Evolutionary conservation across 2,888 invertebrate genomes (phyloP).

Genomic region (Leptopilina myrica): DNA sequence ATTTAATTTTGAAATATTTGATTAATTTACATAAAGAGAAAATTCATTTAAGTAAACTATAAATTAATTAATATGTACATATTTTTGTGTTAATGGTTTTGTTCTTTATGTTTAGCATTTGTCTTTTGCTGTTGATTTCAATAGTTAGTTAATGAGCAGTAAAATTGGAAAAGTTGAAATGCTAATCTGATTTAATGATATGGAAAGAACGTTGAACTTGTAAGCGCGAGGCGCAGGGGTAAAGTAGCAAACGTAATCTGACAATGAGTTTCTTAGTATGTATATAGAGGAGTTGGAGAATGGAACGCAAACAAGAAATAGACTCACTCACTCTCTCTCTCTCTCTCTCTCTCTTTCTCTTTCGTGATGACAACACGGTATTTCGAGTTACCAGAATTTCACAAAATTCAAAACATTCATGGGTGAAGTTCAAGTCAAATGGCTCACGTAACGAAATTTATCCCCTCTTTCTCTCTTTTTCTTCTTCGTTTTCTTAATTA

Average conservation of each 20-base stretch:
- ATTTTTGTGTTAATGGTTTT: no score
- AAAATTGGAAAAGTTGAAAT: conserved; percentile 2
- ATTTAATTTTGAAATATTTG: no score
- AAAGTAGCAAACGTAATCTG: background rate
- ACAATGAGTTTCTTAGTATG: background rate
- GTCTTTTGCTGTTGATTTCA: background rate
- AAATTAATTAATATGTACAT: no score
- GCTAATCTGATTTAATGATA: background rate
- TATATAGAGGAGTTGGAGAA: background rate
- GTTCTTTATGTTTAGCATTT: background rate
- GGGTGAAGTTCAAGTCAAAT: background rate
- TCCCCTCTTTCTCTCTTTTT: background rate
- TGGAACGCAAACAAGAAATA: conserved; percentile 15
- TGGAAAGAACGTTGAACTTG: background rate
- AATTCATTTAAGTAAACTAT: no score
- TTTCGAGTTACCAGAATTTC: background rate
- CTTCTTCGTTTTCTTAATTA: no score
- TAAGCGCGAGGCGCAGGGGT: background rate
- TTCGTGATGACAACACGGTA: conserved; percentile 5
- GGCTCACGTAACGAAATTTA: background rate
- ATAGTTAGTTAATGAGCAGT: background rate
- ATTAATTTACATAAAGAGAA: no score
- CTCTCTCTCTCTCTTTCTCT: no score
- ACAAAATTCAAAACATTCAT: conserved; percentile 11
- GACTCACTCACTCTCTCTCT: background rate